These are phyloP conservation scores for Numenius arquata DNA, from an alignment of 2,113 vertebrate genomes.

Conservation along the genomic window DNA sequence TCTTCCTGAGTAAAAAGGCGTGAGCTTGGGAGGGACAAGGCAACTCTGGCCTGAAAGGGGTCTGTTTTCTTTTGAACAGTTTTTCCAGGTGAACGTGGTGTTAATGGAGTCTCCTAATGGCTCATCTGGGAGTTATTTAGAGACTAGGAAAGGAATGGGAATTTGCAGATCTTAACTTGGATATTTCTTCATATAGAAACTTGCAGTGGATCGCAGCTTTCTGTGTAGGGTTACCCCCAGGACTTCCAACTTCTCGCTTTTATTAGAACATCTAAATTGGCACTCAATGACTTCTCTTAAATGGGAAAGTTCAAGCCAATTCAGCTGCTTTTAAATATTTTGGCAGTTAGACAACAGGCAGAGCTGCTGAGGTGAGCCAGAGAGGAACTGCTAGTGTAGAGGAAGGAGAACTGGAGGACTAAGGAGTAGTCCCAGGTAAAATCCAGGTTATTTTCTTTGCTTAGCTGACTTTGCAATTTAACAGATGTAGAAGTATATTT, in stretches of 20 bases:
- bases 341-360: background rate
- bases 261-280: slow-evolving; percentile 14
- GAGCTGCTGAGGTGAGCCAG: slow-evolving; percentile 8
- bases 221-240: background rate
- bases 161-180: slow-evolving; percentile 8
- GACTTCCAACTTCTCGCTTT: slow-evolving; percentile 22
- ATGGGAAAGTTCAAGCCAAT: slow-evolving; percentile 2
- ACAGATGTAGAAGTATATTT: background rate
- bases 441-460: background rate
- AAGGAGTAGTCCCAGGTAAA: background rate
- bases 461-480: background rate
- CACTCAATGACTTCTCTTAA: slow-evolving; percentile 5
- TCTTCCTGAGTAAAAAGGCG: background rate
- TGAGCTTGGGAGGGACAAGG: background rate
- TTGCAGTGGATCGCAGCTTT: slow-evolving; percentile 11
- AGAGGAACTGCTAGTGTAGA: background rate
- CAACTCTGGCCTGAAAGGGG: background rate
- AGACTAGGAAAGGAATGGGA: slow-evolving; percentile 7
- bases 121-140: slow-evolving; percentile 29
- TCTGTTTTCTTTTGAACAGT: slow-evolving; percentile 37
- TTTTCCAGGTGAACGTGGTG: slow-evolving; percentile 45
- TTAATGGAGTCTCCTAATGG: slow-evolving; percentile 37
- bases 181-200: slow-evolving; percentile 24
- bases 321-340: slow-evolving; percentile 20
- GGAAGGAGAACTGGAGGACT: background rate